Evolutionary conservation across 2,888 invertebrate species (phyloP).

Genomic region (Oegoconia quadripuncta): DNA sequence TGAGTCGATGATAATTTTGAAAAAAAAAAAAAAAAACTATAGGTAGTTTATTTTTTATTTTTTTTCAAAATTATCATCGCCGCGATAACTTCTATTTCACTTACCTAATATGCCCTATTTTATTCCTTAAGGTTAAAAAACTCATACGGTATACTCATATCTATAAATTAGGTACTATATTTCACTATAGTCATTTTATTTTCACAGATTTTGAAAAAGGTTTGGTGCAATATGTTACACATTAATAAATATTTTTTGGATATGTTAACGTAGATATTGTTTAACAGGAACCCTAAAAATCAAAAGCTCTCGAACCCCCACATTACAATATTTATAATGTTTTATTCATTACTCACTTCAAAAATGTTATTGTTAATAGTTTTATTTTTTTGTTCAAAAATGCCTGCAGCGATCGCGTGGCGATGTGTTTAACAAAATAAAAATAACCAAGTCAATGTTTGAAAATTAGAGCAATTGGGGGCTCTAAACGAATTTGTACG

Average conservation of each 20-base stretch:
- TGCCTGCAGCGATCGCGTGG: constrained; percentile 68
- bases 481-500: constrained; percentile 33
- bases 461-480: constrained; percentile 56
- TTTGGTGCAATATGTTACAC: not conserved
- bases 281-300: constrained; percentile 13
- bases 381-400: constrained; percentile 39
- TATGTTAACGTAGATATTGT: not conserved
- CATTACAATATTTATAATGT: constrained; percentile 38
- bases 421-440: constrained; percentile 52
- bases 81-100: too few relatives aligned
- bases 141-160: too few relatives aligned
- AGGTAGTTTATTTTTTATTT: too few relatives aligned
- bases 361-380: constrained; percentile 51
- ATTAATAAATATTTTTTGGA: too few relatives aligned
- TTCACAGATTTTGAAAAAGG: not conserved
- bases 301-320: constrained; percentile 21
- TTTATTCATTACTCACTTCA: constrained; percentile 58
- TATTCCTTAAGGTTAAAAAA: too few relatives aligned
- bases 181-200: too few relatives aligned
- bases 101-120: too few relatives aligned
- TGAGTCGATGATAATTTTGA: too few relatives aligned
- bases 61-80: too few relatives aligned
- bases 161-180: too few relatives aligned
- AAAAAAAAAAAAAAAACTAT: too few relatives aligned
- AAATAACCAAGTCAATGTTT: constrained; percentile 44